Evolutionary conservation across 2,888 invertebrate genomes (phyloP), one percentile per base, ranked within the genome.

Genomic region (Buathra laborator): DNA sequence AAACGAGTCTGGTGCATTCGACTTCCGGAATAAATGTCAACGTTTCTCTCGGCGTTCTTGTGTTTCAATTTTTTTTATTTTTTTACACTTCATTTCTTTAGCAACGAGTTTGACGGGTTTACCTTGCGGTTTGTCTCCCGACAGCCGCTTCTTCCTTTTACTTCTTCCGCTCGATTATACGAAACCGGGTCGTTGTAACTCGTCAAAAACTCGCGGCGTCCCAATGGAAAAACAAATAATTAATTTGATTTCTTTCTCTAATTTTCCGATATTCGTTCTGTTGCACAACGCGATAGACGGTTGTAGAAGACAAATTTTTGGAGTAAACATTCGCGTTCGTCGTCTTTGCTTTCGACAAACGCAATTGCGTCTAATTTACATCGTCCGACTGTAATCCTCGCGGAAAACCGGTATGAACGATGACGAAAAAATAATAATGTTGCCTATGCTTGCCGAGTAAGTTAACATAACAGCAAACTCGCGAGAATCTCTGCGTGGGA

Each of bases 11-110:
- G 76, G 43, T 67, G 19, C 32, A 48, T 48, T 68, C 71, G 62
- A 81, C 77, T 84, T 81, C 77, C 84, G 84, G 84, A 68, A 81
- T 68, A 72, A 81, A 83, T 53, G 75, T 80, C 83, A 83, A 83
- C 12, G 84, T 84, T 44, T 66, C 29, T 48, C 12, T n/a, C 19
- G 51, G 10, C 32, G 3, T 51, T 51, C 64, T 80, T 81, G 48
- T 43, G 37, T 24, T 12, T 44, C 1, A 48, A 48, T 62, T 51
- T 74, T 46, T 53, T 70, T 53, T 14, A 16, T 72, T 24, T 44
- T 32, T 56, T 56, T 62, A 12, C 19, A 24, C 62, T n/a, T 53
- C 64, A 68, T 62, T 80, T 44, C 80, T 72, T 70, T 16, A 51
- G 70, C 44, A 75, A 83, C 85, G 76, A 80, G 82, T 85, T 85